Conservation (phyloP, 2,888 invertebrate genomes). For the Apotomis capreana region DNA sequence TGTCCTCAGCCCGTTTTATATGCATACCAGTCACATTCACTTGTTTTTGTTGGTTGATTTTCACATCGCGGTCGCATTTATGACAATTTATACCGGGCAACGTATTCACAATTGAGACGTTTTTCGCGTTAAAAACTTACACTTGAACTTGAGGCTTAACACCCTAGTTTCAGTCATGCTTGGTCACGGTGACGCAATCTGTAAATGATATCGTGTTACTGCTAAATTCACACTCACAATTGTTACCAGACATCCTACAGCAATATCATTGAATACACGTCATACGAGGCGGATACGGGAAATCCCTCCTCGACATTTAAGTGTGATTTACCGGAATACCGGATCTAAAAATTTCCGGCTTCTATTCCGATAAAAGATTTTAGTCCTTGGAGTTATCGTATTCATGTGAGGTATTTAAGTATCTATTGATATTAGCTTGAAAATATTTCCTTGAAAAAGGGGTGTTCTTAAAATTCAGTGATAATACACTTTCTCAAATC, state of each 20-base stretch:
- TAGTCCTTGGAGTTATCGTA: neutral
- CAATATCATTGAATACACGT: conserved; percentile 20
- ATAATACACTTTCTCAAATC: conserved; percentile 9
- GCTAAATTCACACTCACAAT: neutral
- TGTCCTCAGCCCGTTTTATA: no score
- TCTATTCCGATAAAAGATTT: conserved; percentile 32
- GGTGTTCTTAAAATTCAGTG: neutral
- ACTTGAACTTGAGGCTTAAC: no score
- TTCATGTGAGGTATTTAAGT: conserved; percentile 10
- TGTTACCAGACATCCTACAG: conserved; percentile 22
- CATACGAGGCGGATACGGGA: conserved; percentile 21
- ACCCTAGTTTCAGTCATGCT: no score
- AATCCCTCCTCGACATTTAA: conserved; percentile 31
- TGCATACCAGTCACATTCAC: no score
- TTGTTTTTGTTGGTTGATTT: no score
- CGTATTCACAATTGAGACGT: no score
- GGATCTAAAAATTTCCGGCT: conserved; percentile 33
- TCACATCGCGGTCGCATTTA: no score
- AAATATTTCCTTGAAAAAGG: conserved; percentile 8
- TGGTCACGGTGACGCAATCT: no score
- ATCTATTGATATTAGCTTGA: conserved; percentile 12
- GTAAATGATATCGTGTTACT: neutral
- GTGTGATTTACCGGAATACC: conserved; percentile 36
- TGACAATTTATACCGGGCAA: no score
- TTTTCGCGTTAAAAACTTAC: no score